Evolutionary conservation across 2,113 vertebrate species (phyloP).

Genomic region (Globicephala melas): DNA sequence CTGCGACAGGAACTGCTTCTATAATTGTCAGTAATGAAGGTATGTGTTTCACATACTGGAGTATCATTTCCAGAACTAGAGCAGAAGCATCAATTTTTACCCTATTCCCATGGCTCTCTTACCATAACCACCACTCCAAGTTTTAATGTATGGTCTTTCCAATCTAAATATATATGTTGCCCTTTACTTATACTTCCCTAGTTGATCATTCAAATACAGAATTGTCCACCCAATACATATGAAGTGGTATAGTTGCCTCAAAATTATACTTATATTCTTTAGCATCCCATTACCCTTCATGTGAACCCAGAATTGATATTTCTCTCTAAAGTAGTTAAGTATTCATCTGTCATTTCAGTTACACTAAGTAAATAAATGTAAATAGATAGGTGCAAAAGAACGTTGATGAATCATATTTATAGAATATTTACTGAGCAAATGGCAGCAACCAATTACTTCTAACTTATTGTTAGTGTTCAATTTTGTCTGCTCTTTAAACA

Average conservation of each 20-base stretch:
- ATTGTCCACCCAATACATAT: neutral
- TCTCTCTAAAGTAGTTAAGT: conserved; percentile 21
- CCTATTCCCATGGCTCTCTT: neutral
- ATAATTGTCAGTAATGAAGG: conserved; percentile 95
- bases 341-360: conserved; percentile 48
- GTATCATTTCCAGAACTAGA: conserved; percentile 51
- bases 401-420: conserved; percentile 55
- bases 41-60: conserved; percentile 75
- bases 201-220: neutral
- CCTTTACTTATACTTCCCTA: neutral
- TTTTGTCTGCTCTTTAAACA: conserved; percentile 56
- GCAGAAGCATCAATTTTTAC: conserved; percentile 28
- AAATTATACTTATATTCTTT: neutral
- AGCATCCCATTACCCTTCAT: neutral
- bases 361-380: conserved; percentile 51
- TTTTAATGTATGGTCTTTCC: neutral
- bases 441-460: conserved; percentile 50
- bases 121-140: neutral
- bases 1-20: conserved; percentile 94
- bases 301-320: neutral
- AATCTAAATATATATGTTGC: neutral
- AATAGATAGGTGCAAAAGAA: conserved; percentile 39
- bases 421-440: conserved; percentile 57
- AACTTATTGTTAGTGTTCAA: neutral
- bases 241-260: neutral